Evolutionary conservation across 1,140 invertebrate species (phyloP).

Genomic region (Pararge aegeria): DNA sequence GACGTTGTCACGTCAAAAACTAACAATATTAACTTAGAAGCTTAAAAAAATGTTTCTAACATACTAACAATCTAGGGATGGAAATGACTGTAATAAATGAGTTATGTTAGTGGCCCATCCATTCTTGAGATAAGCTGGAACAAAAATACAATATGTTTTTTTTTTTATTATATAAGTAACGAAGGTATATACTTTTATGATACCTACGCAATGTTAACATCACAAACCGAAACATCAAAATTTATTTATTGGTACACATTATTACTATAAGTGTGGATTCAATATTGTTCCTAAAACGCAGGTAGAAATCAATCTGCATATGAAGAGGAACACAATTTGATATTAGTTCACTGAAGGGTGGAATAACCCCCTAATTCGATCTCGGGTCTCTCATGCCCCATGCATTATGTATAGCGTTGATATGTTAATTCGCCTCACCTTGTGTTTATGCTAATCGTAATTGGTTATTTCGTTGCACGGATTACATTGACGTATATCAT

Average conservation of each 20-base stretch:
- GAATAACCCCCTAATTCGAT: constrained; percentile 57
- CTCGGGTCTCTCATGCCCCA: constrained; percentile 50
- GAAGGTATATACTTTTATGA: too few relatives aligned
- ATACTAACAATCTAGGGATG: too few relatives aligned
- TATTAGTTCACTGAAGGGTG: constrained; percentile 39
- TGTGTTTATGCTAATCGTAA: constrained; percentile 77
- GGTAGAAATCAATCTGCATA: constrained; percentile 51
- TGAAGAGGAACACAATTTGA: constrained; percentile 39
- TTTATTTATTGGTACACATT: background rate
- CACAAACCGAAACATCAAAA: background rate
- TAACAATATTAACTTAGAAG: too few relatives aligned
- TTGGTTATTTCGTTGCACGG: constrained; percentile 72
- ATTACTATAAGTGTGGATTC: background rate
- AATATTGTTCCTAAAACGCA: constrained; percentile 19
- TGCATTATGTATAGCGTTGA: constrained; percentile 67
- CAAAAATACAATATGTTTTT: too few relatives aligned
- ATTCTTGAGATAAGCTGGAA: too few relatives aligned
- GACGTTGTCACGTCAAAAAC: too few relatives aligned
- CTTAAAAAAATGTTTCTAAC: too few relatives aligned
- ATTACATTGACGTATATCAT: constrained; percentile 48
- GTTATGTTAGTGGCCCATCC: too few relatives aligned
- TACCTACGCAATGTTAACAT: background rate
- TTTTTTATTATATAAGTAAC: too few relatives aligned
- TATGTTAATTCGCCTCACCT: constrained; percentile 73
- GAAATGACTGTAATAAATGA: too few relatives aligned